Conservation (phyloP, 2,797 vertebrate genomes). For the Trichosurus vulpecula region DNA sequence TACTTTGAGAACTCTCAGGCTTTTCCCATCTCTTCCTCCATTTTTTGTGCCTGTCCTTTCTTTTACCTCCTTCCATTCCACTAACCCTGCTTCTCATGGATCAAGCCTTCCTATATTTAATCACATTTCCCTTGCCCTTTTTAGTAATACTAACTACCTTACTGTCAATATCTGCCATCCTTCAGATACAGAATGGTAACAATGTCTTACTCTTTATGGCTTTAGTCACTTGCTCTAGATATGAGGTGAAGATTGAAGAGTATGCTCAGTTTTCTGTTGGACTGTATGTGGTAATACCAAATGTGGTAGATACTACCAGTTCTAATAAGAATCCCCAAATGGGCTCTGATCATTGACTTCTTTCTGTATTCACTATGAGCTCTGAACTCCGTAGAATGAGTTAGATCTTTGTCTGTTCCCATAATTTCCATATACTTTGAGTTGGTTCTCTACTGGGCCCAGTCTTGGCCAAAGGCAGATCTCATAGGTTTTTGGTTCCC, state of each 20-base stretch:
- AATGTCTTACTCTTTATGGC: background rate
- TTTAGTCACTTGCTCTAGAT: background rate
- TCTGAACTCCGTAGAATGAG: background rate
- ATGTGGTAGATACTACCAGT: background rate
- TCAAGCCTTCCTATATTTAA: conserved; percentile 43
- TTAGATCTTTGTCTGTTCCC: background rate
- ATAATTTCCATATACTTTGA: background rate
- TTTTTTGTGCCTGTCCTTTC: background rate
- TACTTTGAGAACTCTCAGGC: background rate
- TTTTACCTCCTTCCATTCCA: conserved; percentile 22
- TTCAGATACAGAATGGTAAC: conserved; percentile 13
- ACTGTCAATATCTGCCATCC: background rate
- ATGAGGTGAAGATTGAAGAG: conserved; percentile 34
- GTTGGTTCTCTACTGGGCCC: background rate
- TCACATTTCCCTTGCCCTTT: conserved; percentile 30
- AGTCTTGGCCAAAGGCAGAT: background rate
- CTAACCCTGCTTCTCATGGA: background rate
- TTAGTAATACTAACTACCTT: conserved; percentile 1
- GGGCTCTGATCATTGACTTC: conserved; percentile 20
- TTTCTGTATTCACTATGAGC: conserved; percentile 11
- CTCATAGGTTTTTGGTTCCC: background rate
- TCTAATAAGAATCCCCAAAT: conserved; percentile 10
- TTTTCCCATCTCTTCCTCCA: conserved; percentile 18
- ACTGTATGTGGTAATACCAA: background rate
- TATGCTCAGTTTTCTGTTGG: background rate